These are phyloP conservation scores for Eilema sororculum DNA, from an alignment of 2,888 invertebrate species.

Conservation along the genomic window DNA sequence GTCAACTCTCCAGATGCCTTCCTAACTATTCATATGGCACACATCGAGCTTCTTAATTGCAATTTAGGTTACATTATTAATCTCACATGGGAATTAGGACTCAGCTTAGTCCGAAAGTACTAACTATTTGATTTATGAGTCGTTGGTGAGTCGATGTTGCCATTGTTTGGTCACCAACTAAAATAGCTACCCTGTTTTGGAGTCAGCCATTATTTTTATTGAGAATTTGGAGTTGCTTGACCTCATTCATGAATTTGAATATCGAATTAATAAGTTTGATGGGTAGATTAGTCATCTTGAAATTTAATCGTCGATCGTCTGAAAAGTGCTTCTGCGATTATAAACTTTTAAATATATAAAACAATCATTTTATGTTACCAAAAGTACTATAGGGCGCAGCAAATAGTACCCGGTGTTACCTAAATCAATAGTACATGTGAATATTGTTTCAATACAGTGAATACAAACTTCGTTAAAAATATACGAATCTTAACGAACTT, in stretches of 20 bases:
- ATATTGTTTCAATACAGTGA: no score
- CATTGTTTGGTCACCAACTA: slow-evolving; percentile 50
- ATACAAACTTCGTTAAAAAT: no score
- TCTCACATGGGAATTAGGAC: slow-evolving; percentile 65
- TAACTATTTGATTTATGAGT: slow-evolving; percentile 60
- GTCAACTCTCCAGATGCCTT: slow-evolving; percentile 34
- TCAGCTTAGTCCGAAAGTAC: slow-evolving; percentile 56
- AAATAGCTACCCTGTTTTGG: slow-evolving; percentile 52
- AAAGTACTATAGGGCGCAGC: no score
- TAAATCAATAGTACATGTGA: no score
- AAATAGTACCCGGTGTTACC: no score
- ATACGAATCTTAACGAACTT: no score
- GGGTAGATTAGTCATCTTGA: background rate
- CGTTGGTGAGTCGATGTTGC: slow-evolving; percentile 25
- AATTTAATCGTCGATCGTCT: no score
- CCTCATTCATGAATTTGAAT: slow-evolving; percentile 27
- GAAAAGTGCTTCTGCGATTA: no score
- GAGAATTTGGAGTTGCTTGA: slow-evolving; percentile 28
- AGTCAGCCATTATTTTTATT: slow-evolving; percentile 38
- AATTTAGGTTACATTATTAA: slow-evolving; percentile 59
- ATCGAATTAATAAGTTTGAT: slow-evolving; percentile 12
- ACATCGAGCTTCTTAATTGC: slow-evolving; percentile 53
- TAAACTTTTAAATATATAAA: no score
- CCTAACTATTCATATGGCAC: slow-evolving; percentile 33
- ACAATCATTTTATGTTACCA: no score